A percentile compares a stretch with the other conserved stretches of the same genome.
phyloP scores from a whole-genome alignment of 2,888 invertebrate species.

The Drosophila anomalipes region DNA sequence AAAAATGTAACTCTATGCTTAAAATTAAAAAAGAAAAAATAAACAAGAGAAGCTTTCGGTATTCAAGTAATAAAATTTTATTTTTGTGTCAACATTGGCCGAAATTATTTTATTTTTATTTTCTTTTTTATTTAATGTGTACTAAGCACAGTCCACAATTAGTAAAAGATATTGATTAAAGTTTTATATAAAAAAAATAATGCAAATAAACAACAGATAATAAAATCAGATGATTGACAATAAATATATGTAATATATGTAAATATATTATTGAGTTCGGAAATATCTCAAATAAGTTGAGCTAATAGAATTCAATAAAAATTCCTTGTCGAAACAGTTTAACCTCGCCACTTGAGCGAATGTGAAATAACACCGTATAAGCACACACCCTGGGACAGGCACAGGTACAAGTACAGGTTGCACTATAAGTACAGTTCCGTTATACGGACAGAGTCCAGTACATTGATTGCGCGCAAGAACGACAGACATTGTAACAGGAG shows the following conservation, averaged over 20 bases:
- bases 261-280: not conserved
- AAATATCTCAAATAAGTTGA: not conserved
- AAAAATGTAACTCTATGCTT: not conserved
- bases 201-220: not conserved
- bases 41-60: not conserved
- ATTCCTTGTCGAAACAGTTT: not conserved
- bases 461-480: conserved; percentile 21
- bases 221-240: not conserved
- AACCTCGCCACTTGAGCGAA: not conserved
- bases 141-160: not conserved
- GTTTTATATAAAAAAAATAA: not conserved
- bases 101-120: not conserved
- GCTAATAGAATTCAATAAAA: not conserved
- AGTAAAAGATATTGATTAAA: not conserved
- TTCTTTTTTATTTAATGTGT: not conserved
- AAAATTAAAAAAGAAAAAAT: not conserved
- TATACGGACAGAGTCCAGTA: conserved; percentile 21
- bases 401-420: conserved; percentile 22
- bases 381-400: conserved; percentile 3
- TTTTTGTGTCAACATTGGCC: not conserved
- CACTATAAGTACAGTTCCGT: conserved; percentile 62
- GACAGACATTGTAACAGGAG: conserved; percentile 22
- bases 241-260: not conserved
- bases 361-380: not conserved
- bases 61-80: not conserved